Conservation (phyloP, 1,140 invertebrate genomes). For the Papilio polyxenes region DNA sequence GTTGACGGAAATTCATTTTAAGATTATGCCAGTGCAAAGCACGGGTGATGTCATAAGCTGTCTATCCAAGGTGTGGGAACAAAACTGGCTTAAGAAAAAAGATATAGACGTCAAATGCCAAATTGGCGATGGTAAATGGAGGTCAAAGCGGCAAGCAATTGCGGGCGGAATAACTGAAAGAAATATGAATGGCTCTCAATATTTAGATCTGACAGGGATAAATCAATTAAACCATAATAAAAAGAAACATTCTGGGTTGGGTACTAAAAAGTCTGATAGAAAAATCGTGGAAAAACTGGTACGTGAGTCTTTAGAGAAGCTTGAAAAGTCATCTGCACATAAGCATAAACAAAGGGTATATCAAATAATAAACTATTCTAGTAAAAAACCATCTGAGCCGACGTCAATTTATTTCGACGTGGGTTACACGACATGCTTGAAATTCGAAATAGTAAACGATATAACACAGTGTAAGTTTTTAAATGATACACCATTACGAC, state of each 20-base stretch:
- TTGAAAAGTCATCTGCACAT: constrained; percentile 65
- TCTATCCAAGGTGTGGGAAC: constrained; percentile 51
- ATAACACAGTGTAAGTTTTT: constrained; percentile 65
- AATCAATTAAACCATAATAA: neutral
- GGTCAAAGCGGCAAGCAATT: constrained; percentile 35
- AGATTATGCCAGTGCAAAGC: constrained; percentile 38
- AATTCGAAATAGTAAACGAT: constrained; percentile 65
- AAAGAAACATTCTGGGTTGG: neutral
- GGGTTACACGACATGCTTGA: constrained; percentile 71
- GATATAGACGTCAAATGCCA: constrained; percentile 47
- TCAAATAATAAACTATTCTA: constrained; percentile 62
- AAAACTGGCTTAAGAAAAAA: constrained; percentile 45
- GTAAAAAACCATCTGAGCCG: constrained; percentile 60
- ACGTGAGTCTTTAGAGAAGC: constrained; percentile 60
- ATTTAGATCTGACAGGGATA: neutral
- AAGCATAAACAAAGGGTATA: constrained; percentile 66
- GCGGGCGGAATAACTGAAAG: neutral
- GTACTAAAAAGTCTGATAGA: constrained; percentile 49
- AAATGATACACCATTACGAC: constrained; percentile 63
- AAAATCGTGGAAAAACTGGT: constrained; percentile 57
- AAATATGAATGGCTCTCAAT: neutral
- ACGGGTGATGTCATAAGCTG: constrained; percentile 46
- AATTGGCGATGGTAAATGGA: constrained; percentile 31
- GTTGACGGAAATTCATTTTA: constrained; percentile 48
- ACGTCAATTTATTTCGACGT: constrained; percentile 73